phyloP scores from a whole-genome alignment of 1,140 invertebrate species.

The Zaprionus capensis region DNA sequence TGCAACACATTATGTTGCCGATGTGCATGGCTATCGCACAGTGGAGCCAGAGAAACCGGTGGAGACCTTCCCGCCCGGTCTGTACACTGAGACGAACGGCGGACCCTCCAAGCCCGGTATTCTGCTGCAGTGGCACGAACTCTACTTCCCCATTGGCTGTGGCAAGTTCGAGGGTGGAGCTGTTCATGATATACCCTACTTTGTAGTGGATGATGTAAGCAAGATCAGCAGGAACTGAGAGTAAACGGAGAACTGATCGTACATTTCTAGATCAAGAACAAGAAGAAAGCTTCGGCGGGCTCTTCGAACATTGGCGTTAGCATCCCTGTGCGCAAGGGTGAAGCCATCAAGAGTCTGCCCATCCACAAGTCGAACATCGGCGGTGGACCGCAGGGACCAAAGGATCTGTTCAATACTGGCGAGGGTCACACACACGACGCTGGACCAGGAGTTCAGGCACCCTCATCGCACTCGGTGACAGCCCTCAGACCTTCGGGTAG shows the following conservation, averaged over 20 bases:
- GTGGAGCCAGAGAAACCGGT: conserved; percentile 88
- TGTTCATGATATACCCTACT: conserved; percentile 67
- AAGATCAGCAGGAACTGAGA: background rate
- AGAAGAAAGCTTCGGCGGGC: conserved; percentile 36
- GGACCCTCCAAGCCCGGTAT: conserved; percentile 85
- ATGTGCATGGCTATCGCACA: conserved; percentile 90
- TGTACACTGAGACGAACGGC: conserved; percentile 66
- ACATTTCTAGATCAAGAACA: conserved; percentile 63
- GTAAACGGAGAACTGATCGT: conserved; percentile 5
- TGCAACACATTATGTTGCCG: conserved; percentile 91
- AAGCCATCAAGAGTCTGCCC: conserved; percentile 70
- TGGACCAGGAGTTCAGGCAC: conserved; percentile 70
- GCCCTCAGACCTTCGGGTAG: conserved; percentile 63
- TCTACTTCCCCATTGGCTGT: conserved; percentile 88
- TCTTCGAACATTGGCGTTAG: conserved; percentile 39
- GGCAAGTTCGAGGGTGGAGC: conserved; percentile 84
- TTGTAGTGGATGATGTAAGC: conserved; percentile 69
- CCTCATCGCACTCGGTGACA: conserved; percentile 70
- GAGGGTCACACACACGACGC: conserved; percentile 68
- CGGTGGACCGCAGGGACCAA: conserved; percentile 30
- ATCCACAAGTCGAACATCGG: conserved; percentile 37
- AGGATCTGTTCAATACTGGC: conserved; percentile 75
- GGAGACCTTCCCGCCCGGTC: conserved; percentile 87
- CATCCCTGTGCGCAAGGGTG: conserved; percentile 59
- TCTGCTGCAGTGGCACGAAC: conserved; percentile 86